Percentiles rank a stretch among this genome's conserved stretches.
Evolutionary conservation across 2,797 vertebrate genomes (phyloP).

Genomic region (Dendrocincla fuliginosa): DNA sequence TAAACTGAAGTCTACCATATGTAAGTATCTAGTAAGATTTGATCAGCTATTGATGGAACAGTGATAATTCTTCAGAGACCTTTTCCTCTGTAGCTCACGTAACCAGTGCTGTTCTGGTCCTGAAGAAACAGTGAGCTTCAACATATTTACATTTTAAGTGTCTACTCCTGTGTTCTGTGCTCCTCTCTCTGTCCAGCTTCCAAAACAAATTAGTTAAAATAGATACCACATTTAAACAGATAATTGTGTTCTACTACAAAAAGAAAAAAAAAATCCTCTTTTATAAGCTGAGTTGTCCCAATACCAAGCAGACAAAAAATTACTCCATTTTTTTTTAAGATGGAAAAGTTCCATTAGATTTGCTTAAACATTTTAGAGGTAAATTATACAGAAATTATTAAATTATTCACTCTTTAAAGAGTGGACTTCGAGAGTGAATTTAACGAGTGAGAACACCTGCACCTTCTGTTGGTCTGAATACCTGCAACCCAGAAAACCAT

Average conservation of each 20-base stretch:
- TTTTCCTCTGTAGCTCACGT: background rate
- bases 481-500: background rate
- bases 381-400: background rate
- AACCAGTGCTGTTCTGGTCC: background rate
- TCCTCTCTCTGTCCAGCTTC: background rate
- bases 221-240: background rate
- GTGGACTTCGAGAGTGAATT: background rate
- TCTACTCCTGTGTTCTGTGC: background rate
- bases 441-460: fast-evolving
- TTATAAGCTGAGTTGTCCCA: background rate
- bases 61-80: background rate
- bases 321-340: background rate
- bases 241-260: background rate
- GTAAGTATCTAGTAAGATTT: background rate
- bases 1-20: background rate
- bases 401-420: background rate
- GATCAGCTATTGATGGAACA: background rate
- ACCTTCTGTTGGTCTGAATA: background rate
- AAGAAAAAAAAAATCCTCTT: background rate
- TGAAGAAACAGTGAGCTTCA: background rate
- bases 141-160: background rate
- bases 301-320: background rate
- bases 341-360: background rate
- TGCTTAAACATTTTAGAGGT: background rate
- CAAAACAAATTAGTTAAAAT: background rate